A percentile compares a stretch with the other conserved stretches of the same genome.
Evolutionary conservation across 2,113 vertebrate genomes (phyloP).

Genomic region (Tragelaphus strepsiceros): DNA sequence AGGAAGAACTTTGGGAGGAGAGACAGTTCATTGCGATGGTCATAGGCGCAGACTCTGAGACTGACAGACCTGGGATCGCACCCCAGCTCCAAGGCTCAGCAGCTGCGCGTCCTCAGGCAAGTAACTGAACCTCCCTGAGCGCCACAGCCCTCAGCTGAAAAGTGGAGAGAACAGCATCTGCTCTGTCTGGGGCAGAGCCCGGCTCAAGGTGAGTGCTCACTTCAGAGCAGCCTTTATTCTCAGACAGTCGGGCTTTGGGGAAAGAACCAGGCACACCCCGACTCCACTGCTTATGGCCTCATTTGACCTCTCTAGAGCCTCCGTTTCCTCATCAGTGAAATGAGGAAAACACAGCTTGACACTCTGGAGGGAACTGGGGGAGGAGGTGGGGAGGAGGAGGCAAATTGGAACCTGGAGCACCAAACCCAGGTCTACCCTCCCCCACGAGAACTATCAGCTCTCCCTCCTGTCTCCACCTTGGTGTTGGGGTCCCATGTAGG

Average conservation of each 20-base stretch:
- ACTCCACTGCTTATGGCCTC: neutral
- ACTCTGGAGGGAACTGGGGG: neutral
- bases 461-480: neutral
- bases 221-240: neutral
- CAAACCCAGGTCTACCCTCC: neutral
- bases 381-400: neutral
- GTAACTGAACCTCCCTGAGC: neutral
- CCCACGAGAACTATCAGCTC: accelerated
- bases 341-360: neutral
- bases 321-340: neutral
- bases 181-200: accelerated
- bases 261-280: neutral
- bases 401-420: neutral
- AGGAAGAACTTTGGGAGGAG: neutral
- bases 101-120: neutral
- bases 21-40: neutral
- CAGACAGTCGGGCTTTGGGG: neutral
- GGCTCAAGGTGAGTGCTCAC: neutral
- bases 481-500: neutral
- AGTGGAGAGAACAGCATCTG: neutral
- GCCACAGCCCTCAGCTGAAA: neutral
- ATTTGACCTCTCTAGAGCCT: neutral
- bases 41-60: no score
- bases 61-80: neutral
- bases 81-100: neutral